Base-by-base conservation (phyloP, 2,113 vertebrate species). In the Galbula dea region DNA sequence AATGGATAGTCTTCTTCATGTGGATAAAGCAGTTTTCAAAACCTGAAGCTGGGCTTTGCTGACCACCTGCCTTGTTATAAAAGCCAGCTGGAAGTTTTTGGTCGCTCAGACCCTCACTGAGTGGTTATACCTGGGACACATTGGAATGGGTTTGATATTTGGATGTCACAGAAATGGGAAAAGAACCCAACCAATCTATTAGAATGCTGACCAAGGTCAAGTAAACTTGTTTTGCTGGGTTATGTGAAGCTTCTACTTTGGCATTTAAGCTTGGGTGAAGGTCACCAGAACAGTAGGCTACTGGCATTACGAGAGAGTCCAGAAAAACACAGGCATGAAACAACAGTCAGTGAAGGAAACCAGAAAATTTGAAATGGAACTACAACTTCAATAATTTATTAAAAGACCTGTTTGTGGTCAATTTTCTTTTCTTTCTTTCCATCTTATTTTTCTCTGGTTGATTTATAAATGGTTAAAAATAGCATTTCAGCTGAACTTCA, bases 401-500 rank as follows among this genome's bases (percentile, higher is more conserved):
- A 55, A 36, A 83, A 71, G 16, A 48, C 34, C 26, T 62, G 10
- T 59, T 88, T 80, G 51, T 63, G 85, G 55, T 66, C 88, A 77
- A 6, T 36, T 68, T 65, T 74, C 23, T 62, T n/a, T 83, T 80
- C 37, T 23, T 45, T 32, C 22, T 54, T 51, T 61, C 36, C 11
- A 8, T 57, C 80, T 88, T 45, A 9, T 43, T 76, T 67, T 89
- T 69, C 51, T 21, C 15, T 41, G 7, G 68, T 72, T 6, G 34
- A 72, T 67, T 72, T 71, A 14, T 48, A 51, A 51, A 27, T n/a
- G 89, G 72, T 69, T 89, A 88, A 94, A 96, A 88, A 86, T 71
- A 93, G 29, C 34, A 71, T 77, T 93, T 93, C 23, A 59, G 83
- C 59, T 74, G 79, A 96, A 93, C 57, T 82, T 45, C 59, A 86